A percentile compares a stretch with the other conserved stretches of the same genome.
phyloP scores from a whole-genome alignment of 2,888 invertebrate genomes.

The Limenitis camilla region DNA sequence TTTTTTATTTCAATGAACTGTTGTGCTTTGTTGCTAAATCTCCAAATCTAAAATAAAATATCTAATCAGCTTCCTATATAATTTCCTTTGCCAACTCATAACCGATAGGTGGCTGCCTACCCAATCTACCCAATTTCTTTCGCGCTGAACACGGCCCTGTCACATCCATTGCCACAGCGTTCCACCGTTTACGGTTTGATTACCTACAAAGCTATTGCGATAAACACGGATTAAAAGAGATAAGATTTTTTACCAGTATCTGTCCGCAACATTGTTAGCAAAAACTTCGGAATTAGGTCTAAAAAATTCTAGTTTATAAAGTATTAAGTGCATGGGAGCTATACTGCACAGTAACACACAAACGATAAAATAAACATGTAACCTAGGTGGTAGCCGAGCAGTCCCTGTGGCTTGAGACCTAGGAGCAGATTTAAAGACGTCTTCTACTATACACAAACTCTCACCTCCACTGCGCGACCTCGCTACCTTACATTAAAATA shows the following conservation, averaged over 20 bases:
- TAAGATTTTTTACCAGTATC: not conserved
- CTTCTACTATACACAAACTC: no score
- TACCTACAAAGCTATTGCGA: not conserved
- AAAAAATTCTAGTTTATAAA: no score
- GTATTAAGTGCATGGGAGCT: no score
- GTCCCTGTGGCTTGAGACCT: no score
- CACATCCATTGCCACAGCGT: conserved; percentile 13
- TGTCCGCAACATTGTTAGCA: not conserved
- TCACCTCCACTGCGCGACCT: no score
- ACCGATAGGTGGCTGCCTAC: conserved; percentile 8
- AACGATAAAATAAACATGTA: no score
- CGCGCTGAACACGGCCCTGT: conserved; percentile 9
- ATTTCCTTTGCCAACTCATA: conserved; percentile 14
- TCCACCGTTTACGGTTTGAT: not conserved
- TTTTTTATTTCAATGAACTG: not conserved
- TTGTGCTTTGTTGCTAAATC: not conserved
- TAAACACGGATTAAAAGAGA: not conserved
- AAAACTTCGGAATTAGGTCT: not conserved
- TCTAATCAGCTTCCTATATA: conserved; percentile 14
- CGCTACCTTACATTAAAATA: no score
- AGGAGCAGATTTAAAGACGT: no score
- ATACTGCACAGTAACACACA: no score
- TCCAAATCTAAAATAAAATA: conserved; percentile 7
- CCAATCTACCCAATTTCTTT: conserved; percentile 14
- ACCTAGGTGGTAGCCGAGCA: no score